phyloP scores from a whole-genome alignment of 2,888 invertebrate species.

The Lithophane socia region DNA sequence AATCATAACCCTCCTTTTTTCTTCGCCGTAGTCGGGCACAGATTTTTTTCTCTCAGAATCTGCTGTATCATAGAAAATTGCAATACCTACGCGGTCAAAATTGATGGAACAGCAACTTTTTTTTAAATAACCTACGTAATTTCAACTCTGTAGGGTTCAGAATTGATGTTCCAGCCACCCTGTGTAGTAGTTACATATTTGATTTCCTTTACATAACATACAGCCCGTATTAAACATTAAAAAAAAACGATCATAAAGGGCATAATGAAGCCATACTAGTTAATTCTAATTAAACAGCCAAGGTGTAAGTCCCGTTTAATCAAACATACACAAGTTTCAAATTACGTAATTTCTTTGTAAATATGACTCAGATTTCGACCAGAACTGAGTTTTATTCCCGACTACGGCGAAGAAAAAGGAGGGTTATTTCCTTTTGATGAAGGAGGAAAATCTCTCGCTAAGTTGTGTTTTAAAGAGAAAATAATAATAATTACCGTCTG shows the following conservation, averaged over 20 bases:
- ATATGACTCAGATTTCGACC: neutral
- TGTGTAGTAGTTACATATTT: neutral
- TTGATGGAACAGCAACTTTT: too few relatives aligned
- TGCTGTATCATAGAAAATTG: too few relatives aligned
- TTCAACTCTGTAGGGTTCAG: too few relatives aligned
- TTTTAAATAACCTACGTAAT: too few relatives aligned
- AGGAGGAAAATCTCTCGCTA: conserved; percentile 4
- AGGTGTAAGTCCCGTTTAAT: conserved; percentile 3
- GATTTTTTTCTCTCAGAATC: too few relatives aligned
- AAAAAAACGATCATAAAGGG: too few relatives aligned
- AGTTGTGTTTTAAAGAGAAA: neutral
- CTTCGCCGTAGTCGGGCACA: too few relatives aligned
- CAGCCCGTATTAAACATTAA: neutral
- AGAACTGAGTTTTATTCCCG: neutral
- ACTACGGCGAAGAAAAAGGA: too few relatives aligned
- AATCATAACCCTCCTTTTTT: too few relatives aligned
- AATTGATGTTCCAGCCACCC: too few relatives aligned
- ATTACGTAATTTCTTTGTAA: neutral
- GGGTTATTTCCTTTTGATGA: conserved; percentile 1
- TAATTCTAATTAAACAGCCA: conserved; percentile 7
- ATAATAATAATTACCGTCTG: too few relatives aligned
- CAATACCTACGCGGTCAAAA: too few relatives aligned
- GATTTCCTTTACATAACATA: neutral
- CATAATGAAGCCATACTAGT: conserved; percentile 9
- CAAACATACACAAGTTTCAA: neutral